Evolutionary conservation across 2,888 invertebrate species (phyloP).

Genomic region (Cryptophagus acutangulus): DNA sequence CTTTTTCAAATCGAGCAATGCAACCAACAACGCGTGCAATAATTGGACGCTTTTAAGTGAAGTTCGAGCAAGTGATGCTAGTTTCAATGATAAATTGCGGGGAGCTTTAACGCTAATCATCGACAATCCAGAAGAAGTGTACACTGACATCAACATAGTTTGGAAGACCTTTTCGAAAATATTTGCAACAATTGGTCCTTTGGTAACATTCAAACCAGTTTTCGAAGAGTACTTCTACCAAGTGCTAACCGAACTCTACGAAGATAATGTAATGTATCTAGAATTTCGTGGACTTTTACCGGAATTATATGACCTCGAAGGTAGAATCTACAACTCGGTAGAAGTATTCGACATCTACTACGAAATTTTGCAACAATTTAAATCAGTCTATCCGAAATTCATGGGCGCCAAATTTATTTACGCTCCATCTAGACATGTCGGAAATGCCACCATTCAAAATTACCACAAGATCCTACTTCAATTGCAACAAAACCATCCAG

Average conservation of each 20-base stretch:
- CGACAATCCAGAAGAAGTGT: conserved; percentile 35
- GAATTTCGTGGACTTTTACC: conserved; percentile 56
- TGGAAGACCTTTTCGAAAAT: conserved; percentile 53
- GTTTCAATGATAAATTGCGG: conserved; percentile 53
- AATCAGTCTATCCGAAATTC: conserved; percentile 54
- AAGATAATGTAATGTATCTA: conserved; percentile 60
- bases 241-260: conserved; percentile 54
- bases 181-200: conserved; percentile 47
- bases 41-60: conserved; percentile 29
- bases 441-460: conserved; percentile 41
- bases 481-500: conserved; percentile 43
- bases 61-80: conserved; percentile 22
- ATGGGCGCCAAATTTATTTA: conserved; percentile 58
- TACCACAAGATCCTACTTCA: conserved; percentile 20
- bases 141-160: conserved; percentile 45
- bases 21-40: conserved; percentile 13
- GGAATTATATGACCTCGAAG: conserved; percentile 54
- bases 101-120: conserved; percentile 55
- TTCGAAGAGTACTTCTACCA: conserved; percentile 55
- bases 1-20: conserved; percentile 28
- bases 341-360: conserved; percentile 51
- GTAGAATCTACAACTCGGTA: conserved; percentile 46
- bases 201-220: conserved; percentile 54
- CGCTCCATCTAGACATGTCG: conserved; percentile 50
- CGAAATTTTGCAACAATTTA: conserved; percentile 50